Evolutionary conservation across 1,140 invertebrate genomes (phyloP).

Genomic region (Littorina saxatilis): DNA sequence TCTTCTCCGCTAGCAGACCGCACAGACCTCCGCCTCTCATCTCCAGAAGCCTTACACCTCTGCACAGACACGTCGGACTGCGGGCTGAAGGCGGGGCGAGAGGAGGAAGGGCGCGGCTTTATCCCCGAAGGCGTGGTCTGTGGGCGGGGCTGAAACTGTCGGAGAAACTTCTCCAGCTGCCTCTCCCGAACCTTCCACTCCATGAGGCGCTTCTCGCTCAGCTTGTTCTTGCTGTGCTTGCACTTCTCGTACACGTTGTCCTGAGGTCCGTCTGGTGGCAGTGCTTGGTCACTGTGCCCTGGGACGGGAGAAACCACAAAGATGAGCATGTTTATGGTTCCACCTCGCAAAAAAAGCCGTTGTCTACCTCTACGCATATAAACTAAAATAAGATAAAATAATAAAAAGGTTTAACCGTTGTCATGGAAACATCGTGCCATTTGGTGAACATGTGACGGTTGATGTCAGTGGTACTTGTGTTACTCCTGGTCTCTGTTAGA

Average conservation of each 20-base stretch:
- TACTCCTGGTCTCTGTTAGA: too few species aligned
- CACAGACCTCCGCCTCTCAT: background rate
- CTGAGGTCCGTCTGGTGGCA: slow-evolving; percentile 37
- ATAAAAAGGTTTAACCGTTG: too few species aligned
- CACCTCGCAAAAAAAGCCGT: too few species aligned
- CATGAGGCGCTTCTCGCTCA: slow-evolving; percentile 47
- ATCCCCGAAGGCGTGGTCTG: background rate
- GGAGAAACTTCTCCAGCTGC: slow-evolving; percentile 36
- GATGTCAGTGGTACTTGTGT: too few species aligned
- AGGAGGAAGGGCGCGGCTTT: background rate
- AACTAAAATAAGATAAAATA: too few species aligned
- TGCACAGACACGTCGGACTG: background rate
- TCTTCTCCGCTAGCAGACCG: background rate
- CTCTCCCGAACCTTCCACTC: slow-evolving; percentile 48
- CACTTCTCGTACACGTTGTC: slow-evolving; percentile 46
- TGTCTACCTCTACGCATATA: too few species aligned
- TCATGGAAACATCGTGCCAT: too few species aligned
- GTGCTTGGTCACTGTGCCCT: slow-evolving; percentile 46
- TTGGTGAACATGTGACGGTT: too few species aligned
- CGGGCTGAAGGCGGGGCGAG: background rate
- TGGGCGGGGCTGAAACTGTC: background rate
- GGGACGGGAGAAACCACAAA: background rate
- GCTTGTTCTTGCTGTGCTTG: slow-evolving; percentile 30
- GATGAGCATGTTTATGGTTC: too few species aligned
- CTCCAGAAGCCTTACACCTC: background rate